Evolutionary conservation across 30 jellyfish, hydroid and myxozoan genomes (phyloP).

Genomic region (Cassiopea xamachana): DNA sequence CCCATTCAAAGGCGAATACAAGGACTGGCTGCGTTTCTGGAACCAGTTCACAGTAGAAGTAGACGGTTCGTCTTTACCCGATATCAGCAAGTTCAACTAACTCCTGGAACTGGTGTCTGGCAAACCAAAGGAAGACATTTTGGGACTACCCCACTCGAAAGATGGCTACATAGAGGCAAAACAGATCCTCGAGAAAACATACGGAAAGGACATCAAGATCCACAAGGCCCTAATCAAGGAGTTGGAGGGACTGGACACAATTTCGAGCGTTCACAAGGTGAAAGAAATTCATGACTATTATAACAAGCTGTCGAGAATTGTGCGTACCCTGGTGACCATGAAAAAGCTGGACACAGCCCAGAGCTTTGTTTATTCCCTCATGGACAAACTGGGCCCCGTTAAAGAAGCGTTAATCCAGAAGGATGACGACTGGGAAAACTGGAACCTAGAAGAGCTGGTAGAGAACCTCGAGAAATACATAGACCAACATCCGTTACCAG

Average conservation of each 20-base stretch:
- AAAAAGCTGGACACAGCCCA: slow-evolving; percentile 52
- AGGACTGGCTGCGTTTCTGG: slow-evolving; percentile 71
- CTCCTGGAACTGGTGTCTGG: slow-evolving; percentile 44
- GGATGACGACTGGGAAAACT: slow-evolving; percentile 62
- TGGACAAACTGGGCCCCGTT: slow-evolving; percentile 73
- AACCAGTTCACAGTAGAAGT: slow-evolving; percentile 65
- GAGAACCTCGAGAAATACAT: slow-evolving; percentile 67
- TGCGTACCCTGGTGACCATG: slow-evolving; percentile 77
- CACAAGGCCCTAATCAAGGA: slow-evolving; percentile 39
- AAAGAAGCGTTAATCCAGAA: slow-evolving; percentile 63
- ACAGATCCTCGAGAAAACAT: slow-evolving; percentile 41
- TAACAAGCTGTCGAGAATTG: slow-evolving; percentile 33
- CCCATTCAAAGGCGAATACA: slow-evolving; percentile 23
- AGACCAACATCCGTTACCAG: slow-evolving; percentile 52
- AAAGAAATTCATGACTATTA: slow-evolving; percentile 43
- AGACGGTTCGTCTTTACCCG: slow-evolving; percentile 34
- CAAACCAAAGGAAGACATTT: slow-evolving; percentile 18
- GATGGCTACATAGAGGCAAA: slow-evolving; percentile 84
- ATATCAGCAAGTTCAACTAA: slow-evolving; percentile 46
- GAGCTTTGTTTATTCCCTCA: slow-evolving; percentile 54
- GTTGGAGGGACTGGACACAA: background rate
- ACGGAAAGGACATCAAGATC: slow-evolving; percentile 57
- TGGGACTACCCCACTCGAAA: slow-evolving; percentile 42
- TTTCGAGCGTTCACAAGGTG: slow-evolving; percentile 38
- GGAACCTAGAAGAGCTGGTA: slow-evolving; percentile 64